Conservation (phyloP, 1,140 invertebrate genomes). For the Rhizoglyphus robini region DNA sequence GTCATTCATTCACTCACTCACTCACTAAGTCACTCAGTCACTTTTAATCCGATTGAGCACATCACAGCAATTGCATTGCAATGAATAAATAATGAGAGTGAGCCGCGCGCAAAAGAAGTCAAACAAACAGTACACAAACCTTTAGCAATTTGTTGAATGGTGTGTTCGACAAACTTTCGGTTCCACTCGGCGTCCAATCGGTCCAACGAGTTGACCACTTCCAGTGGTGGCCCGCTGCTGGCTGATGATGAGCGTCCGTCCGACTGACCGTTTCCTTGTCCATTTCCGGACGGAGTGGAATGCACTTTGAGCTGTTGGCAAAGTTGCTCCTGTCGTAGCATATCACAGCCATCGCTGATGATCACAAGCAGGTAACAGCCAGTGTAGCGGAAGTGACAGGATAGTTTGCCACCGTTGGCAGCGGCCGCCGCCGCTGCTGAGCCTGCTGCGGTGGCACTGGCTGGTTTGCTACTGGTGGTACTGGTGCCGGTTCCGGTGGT, state of each 20-base stretch:
- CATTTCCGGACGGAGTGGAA: background rate
- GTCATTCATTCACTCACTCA: no score
- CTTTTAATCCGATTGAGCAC: no score
- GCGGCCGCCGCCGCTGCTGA: background rate
- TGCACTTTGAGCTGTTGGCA: background rate
- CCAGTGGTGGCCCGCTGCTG: background rate
- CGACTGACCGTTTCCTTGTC: background rate
- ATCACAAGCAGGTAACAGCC: constrained; percentile 3
- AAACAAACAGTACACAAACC: background rate
- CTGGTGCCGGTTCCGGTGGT: background rate
- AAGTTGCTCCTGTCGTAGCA: background rate
- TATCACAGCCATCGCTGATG: constrained; percentile 12
- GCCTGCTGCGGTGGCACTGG: background rate
- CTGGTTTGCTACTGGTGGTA: background rate
- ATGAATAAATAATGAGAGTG: no score
- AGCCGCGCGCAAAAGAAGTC: no score
- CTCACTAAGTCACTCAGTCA: no score
- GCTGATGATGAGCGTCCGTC: background rate
- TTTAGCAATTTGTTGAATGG: constrained; percentile 12
- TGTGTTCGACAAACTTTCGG: background rate
- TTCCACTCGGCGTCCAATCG: background rate
- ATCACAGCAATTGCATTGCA: no score
- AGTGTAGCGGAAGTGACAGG: constrained; percentile 9
- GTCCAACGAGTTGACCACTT: background rate
- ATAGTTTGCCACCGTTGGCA: background rate